Base-by-base conservation (phyloP, 2,113 vertebrate genomes). In the Bagarius yarrelli region DNA sequence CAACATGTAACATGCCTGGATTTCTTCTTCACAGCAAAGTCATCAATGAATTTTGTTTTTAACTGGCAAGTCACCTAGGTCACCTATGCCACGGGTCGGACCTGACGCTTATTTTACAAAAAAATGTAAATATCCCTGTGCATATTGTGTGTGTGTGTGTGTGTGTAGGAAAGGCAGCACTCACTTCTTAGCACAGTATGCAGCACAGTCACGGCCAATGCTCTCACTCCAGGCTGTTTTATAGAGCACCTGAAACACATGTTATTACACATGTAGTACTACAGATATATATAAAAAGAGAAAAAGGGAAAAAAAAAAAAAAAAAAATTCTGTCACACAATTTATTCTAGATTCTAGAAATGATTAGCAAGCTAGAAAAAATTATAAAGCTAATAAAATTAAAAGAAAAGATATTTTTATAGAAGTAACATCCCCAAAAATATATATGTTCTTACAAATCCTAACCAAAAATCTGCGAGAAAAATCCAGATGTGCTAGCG, bases 201-300 rank as follows among this genome's bases (percentile, higher is more conserved):
- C 91, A 0, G 94, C 77, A 44, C 98, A 99, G 91, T 98, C 95
- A 77, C 96, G 87, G 0, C 93, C 95, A 40, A 97, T 88, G 23
- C 96, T 97, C 89, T 99, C 96, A 0, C 97, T 99, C 97, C 97
- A 99, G 0, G 98, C 97, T 0, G 95, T 95, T 90, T 96, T 98
- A 91, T 99, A 99, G 84, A 99, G 91, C 61, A 99, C 97, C 97
- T 99, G 82, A 52, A 56, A 55, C 47, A 64, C 44, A 78, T 61
- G 67, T 55, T 47, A 47, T 15, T 23, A 67, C 25, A 61, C 15
- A 61, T 15, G n/a, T 64, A n/a, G n/a, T 21, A 36, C 8, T 21
- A 34, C 14, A 47, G 36, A 4, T 40, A 47, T 47, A 47, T 47
- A 47, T 47, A 47, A 47, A 47, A 47, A n/a, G n/a, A n/a, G n/a